These are phyloP conservation scores for Tiliacea citrago DNA, from an alignment of 2,888 invertebrate species.

Conservation along the genomic window DNA sequence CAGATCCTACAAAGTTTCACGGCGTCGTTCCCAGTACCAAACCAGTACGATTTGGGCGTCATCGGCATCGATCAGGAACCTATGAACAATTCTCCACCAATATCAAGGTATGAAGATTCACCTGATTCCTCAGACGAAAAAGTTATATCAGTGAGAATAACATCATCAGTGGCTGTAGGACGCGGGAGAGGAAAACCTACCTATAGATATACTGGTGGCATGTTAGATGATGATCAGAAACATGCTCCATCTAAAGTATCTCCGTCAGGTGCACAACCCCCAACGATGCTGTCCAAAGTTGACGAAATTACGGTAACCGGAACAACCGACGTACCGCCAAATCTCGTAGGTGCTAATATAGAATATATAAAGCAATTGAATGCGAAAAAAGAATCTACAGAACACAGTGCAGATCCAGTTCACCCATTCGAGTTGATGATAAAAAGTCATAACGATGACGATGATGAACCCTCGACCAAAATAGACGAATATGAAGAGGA, in stretches of 20 bases:
- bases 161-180: conserved; percentile 91
- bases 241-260: conserved; percentile 48
- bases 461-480: conserved; percentile 38
- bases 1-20: conserved; percentile 83
- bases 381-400: conserved; percentile 83
- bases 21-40: conserved; percentile 75
- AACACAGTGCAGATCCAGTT: conserved; percentile 72
- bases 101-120: conserved; percentile 72
- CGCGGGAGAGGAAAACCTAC: conserved; percentile 81
- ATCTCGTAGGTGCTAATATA: conserved; percentile 86
- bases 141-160: conserved; percentile 90
- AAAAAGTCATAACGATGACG: conserved; percentile 82
- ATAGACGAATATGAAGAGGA: conserved; percentile 57
- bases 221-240: conserved; percentile 29
- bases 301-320: conserved; percentile 70
- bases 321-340: conserved; percentile 80
- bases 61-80: conserved; percentile 64
- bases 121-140: conserved; percentile 79
- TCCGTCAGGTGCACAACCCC: conserved; percentile 42
- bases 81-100: conserved; percentile 68
- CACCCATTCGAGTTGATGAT: conserved; percentile 89
- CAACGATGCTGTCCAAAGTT: conserved; percentile 62
- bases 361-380: conserved; percentile 88
- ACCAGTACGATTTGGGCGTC: conserved; percentile 65
- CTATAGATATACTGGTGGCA: conserved; percentile 42